phyloP scores from a whole-genome alignment of 2,113 vertebrate species.

The Micronisus gabar region DNA sequence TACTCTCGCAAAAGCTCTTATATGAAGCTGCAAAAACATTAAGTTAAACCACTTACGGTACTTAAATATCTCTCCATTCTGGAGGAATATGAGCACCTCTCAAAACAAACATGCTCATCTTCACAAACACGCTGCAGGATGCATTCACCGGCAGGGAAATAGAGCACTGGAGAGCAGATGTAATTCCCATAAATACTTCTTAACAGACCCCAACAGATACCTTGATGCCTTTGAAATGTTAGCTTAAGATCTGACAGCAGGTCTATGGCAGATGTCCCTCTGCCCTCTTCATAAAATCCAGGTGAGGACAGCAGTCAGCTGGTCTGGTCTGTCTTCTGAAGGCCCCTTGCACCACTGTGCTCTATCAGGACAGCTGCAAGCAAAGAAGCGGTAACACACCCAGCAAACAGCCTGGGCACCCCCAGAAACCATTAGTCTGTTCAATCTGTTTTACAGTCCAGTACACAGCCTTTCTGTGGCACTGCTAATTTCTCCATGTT shows the following conservation, averaged over 20 bases:
- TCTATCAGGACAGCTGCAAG: not conserved
- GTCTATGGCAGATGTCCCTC: not conserved
- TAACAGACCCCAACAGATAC: not conserved
- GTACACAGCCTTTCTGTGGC: not conserved
- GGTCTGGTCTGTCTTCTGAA: not conserved
- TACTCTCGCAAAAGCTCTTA: not conserved
- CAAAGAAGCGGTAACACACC: not conserved
- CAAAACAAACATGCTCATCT: not conserved
- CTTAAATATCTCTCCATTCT: not conserved
- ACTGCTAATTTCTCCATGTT: not conserved
- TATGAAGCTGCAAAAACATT: not conserved
- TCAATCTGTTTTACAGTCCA: not conserved
- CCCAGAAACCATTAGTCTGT: not conserved
- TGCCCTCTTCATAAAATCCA: not conserved
- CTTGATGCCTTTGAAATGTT: not conserved
- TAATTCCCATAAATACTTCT: not conserved
- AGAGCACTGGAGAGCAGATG: not conserved
- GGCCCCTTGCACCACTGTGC: not conserved
- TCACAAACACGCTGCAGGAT: not conserved
- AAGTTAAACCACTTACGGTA: not conserved
- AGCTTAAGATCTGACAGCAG: not conserved
- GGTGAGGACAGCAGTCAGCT: not conserved
- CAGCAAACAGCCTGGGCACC: not conserved
- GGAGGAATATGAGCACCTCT: fast-evolving
- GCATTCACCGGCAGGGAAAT: fast-evolving